Conservation (phyloP, 2,888 invertebrate species). For the Drosophila mimica region DNA sequence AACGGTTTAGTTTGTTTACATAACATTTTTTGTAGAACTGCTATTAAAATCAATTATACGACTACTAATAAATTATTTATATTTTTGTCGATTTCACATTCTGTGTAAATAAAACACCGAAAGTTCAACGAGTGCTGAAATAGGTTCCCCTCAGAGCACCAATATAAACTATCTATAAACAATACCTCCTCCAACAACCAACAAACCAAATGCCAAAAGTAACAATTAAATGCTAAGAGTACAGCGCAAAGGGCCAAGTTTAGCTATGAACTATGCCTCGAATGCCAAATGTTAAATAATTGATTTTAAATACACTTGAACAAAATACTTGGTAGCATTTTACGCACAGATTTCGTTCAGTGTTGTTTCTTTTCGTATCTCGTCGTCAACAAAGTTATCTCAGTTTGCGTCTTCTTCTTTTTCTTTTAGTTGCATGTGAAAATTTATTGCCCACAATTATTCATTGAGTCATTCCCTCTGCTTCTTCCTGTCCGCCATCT, state of each 20-base stretch:
- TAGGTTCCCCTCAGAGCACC: too few species aligned
- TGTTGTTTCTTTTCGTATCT: neutral
- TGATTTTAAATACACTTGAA: neutral
- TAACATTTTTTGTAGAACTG: too few species aligned
- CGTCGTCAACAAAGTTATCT: conserved; percentile 12
- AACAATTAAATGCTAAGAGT: neutral
- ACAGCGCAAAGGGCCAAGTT: neutral
- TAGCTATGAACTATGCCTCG: neutral
- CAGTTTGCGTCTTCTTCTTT: neutral
- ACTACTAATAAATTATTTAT: neutral
- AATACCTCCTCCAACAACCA: neutral
- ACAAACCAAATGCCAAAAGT: neutral
- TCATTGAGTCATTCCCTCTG: conserved; percentile 48
- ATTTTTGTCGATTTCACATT: neutral
- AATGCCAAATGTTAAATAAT: neutral
- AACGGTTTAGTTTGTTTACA: neutral
- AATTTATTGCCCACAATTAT: conserved; percentile 65
- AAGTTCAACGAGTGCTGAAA: neutral
- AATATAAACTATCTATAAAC: too few species aligned
- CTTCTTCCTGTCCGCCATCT: neutral
- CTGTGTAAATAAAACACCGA: too few species aligned
- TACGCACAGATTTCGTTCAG: neutral
- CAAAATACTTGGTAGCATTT: neutral
- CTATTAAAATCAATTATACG: too few species aligned
- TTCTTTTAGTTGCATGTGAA: conserved; percentile 16